These are phyloP conservation scores for Ibycter americanus DNA, from an alignment of 2,797 vertebrate species.

Conservation along the genomic window DNA sequence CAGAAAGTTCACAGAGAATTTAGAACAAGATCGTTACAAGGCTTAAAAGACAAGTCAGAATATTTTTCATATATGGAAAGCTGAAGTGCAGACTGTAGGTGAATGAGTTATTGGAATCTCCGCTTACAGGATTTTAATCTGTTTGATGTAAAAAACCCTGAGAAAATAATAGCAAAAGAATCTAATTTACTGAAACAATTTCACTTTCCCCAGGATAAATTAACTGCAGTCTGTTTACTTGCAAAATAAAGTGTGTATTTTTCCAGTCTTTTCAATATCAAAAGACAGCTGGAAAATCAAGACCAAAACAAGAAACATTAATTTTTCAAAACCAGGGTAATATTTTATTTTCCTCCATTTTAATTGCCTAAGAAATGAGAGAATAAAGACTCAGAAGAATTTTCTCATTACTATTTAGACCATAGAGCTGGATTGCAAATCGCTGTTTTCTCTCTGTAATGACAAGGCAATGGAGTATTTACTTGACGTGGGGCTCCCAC, in stretches of 20 bases:
- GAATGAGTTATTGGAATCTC: background rate
- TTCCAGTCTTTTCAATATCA: background rate
- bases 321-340: background rate
- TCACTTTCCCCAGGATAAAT: background rate
- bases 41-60: background rate
- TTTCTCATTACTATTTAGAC: background rate
- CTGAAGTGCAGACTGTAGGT: background rate
- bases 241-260: background rate
- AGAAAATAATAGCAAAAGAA: background rate
- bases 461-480: background rate
- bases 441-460: background rate
- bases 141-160: background rate
- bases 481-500: background rate
- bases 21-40: background rate
- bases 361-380: background rate
- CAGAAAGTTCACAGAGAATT: background rate
- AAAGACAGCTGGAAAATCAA: background rate
- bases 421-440: background rate
- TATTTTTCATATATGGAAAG: background rate
- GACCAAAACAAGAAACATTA: background rate
- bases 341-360: background rate
- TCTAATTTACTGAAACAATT: background rate
- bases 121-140: background rate
- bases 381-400: background rate
- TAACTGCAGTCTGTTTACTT: background rate